phyloP scores from a whole-genome alignment of 2,113 vertebrate species.

The Callipepla squamata region DNA sequence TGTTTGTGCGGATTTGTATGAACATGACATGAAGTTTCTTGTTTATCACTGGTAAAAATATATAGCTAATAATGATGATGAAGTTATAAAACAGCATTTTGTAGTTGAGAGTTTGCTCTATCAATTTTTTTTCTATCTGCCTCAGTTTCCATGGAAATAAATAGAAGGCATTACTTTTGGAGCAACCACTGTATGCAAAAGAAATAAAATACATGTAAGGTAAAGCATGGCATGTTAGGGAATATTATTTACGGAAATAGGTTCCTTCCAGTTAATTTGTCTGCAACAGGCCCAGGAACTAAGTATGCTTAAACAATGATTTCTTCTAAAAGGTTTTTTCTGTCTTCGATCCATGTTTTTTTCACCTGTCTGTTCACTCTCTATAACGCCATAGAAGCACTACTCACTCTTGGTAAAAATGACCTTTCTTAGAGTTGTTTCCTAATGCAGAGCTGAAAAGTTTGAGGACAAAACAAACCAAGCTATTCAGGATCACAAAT shows the following conservation, averaged over 20 bases:
- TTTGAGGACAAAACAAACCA: no score
- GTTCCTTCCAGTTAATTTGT: not conserved
- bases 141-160: no score
- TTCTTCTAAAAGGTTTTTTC: not conserved
- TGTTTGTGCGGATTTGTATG: no score
- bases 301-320: not conserved
- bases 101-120: no score
- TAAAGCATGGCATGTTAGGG: not conserved
- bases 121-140: no score
- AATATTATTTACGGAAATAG: not conserved
- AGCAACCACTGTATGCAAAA: not conserved
- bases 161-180: no score
- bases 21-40: no score
- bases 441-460: no score
- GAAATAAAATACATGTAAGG: not conserved
- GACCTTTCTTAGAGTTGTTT: not conserved
- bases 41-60: no score
- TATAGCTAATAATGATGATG: no score
- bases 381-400: not conserved
- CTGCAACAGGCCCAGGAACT: not conserved
- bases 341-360: not conserved
- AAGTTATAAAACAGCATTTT: no score
- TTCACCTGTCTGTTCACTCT: not conserved
- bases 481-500: not conserved
- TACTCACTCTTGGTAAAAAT: not conserved